These are phyloP conservation scores for Megaleporinus macrocephalus DNA, from an alignment of 2,113 vertebrate species.

Conservation along the genomic window DNA sequence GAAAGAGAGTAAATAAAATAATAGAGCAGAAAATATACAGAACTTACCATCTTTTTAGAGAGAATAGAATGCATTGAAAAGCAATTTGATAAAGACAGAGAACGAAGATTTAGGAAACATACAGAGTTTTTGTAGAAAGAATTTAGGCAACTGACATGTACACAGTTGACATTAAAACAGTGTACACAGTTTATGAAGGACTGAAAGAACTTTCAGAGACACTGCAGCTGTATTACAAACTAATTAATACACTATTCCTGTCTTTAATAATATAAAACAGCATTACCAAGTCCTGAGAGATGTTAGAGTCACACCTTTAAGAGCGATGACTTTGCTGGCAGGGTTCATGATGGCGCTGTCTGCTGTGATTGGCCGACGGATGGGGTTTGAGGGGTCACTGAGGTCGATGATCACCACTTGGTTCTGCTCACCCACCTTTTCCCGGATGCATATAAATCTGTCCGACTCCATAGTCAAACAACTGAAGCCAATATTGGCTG, in stretches of 20 bases:
- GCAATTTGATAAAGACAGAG: conserved; percentile 67
- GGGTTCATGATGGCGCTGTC: conserved; percentile 96
- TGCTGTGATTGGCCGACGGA: conserved; percentile 89
- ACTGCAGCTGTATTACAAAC: background rate
- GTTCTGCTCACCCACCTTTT: conserved; percentile 91
- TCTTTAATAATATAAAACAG: background rate
- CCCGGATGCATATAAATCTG: conserved; percentile 91
- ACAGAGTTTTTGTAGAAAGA: conserved; percentile 25
- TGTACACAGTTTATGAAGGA: background rate
- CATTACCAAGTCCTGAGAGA: background rate
- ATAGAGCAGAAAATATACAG: conserved; percentile 68
- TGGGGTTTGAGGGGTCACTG: conserved; percentile 84
- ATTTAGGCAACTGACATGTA: background rate
- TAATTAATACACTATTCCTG: background rate
- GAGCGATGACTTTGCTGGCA: conserved; percentile 89
- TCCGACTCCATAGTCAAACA: conserved; percentile 95
- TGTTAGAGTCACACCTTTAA: conserved; percentile 82
- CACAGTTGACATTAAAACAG: too few relatives aligned
- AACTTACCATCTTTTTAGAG: conserved; percentile 85
- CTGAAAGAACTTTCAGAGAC: background rate
- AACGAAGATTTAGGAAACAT: conserved; percentile 45
- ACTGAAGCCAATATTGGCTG: conserved; percentile 90
- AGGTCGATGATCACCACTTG: conserved; percentile 91
- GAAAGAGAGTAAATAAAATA: too few relatives aligned
- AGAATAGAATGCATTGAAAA: conserved; percentile 79